Evolutionary conservation across 2,797 vertebrate genomes (phyloP).

Genomic region (Cuculus canorus): DNA sequence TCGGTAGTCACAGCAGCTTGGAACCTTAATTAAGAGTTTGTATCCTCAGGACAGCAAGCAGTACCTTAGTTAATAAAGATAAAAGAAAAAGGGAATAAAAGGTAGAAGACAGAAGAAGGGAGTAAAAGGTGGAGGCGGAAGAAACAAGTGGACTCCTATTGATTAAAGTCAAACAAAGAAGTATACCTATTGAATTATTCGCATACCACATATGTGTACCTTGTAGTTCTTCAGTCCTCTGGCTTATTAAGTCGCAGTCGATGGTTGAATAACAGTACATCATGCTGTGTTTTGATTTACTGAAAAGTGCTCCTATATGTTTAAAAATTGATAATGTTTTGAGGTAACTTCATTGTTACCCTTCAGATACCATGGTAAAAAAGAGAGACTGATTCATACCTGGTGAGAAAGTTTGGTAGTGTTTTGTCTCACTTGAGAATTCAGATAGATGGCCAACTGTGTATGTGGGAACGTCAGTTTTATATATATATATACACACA

Average conservation of each 20-base stretch:
- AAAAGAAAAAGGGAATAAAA: slow-evolving; percentile 15
- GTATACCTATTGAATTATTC: background rate
- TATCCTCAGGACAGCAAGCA: background rate
- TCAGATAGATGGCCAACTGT: background rate
- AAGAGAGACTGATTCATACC: background rate
- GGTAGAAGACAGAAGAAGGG: background rate
- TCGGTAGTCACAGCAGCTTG: slow-evolving; percentile 1
- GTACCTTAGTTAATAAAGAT: slow-evolving; percentile 20
- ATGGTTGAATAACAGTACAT: background rate
- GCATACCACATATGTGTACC: background rate
- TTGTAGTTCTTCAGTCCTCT: background rate
- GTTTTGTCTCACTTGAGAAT: background rate
- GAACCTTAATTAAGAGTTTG: background rate
- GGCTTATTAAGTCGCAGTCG: background rate
- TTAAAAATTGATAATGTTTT: background rate
- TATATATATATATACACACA: no score
- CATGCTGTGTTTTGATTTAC: background rate
- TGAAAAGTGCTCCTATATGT: background rate
- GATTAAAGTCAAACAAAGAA: slow-evolving; percentile 9
- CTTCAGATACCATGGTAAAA: background rate
- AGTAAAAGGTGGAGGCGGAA: background rate
- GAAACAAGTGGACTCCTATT: background rate
- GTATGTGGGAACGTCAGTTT: background rate
- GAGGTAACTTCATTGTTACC: background rate
- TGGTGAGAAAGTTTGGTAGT: background rate